Base-by-base conservation (phyloP, 2,888 invertebrate genomes). In the Danaus chrysippus region DNA sequence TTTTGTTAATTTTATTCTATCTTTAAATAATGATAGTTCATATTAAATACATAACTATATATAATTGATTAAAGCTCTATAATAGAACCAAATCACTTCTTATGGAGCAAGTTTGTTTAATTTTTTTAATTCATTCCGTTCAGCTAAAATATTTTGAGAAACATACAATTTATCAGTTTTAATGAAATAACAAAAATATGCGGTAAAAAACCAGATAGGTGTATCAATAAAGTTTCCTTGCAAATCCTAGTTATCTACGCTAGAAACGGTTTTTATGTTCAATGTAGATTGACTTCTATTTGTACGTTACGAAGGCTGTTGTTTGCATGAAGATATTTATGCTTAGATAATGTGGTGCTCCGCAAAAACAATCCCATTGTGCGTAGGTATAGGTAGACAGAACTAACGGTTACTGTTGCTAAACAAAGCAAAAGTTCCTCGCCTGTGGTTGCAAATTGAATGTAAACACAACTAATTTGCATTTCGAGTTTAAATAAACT, bases 391-490 rank as follows among this genome's bases (percentile, higher is more conserved):
- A 63, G 59, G 59, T 57, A 62, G 58, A 58, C 54, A 53, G 66
- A 71, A 71, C 74, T 65, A 76, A 74, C 75, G 61, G 63, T 75
- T 71, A 59, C 59, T 59, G 62, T 63, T 56, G 62, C 68, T 58
- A 71, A 78, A 77, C 81, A 78, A 76, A 74, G 69, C 54, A 60
- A 72, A 81, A 82, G 74, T 81, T 79, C 75, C 60, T 66, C 68
- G 69, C 65, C 70, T 72, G 75, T 64, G 74, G 76, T 70, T 72
- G 73, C 77, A 78, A 81, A 83, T 83, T 83, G 78, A 83, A 80
- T 81, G 79, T 77, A 76, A 79, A 76, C 77, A 76, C 74, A 61
- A 71, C 71, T 76, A 77, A 82, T 82, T 82, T 82, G 77, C 79
- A 77, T 80, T 76, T 75, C 61, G 54, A 59, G 64, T 65, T 68